Evolutionary conservation across 2,888 invertebrate genomes (phyloP), one percentile per base, ranked within the genome.

Genomic region (Yponomeuta sedellus): DNA sequence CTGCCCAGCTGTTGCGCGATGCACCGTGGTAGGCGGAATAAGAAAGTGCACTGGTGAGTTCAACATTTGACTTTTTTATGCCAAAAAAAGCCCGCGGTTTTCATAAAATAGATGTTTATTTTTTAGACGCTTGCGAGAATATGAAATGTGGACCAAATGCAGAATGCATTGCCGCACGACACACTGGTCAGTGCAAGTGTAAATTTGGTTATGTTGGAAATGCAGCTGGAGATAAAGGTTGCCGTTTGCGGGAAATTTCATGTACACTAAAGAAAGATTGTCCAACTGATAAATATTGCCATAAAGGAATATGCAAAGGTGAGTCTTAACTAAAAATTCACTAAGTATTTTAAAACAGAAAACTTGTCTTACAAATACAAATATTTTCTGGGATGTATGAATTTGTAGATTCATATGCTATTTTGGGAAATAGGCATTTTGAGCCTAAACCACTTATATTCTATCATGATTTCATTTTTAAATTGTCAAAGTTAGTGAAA

Each of bases 271-370:
- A 94, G 75, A 84, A 92, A 25, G 96, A 97, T 74, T 98, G 97
- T 80, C 93, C 94, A 61, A 86, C 92, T 67, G 95, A 96, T 77
- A 94, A 96, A 61, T 97, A 97, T 77, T 97, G 97, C 76, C 95
- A 96, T 76, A 95, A 94, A 73, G 94, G 93, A 73, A 87, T 94
- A 68, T 97, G 97, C 81, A 95, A 95, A 93, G 95, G 96, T 96
- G 92, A 71, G n/a, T n/a, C n/a, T n/a, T n/a, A n/a, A n/a, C n/a
- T n/a, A n/a, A n/a, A n/a, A n/a, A n/a, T n/a, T n/a, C n/a, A n/a
- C n/a, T n/a, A n/a, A n/a, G 2, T 25, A 25, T 25, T 25, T 25
- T 4, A 25, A 25, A 25, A 4, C 25, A 25, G 25, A 25, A 4
- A 25, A 25, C 5, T 25, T 25, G 25, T 2, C 25, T 25, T 25